Percentiles rank a stretch among this genome's conserved stretches.
Conservation (phyloP, 2,888 invertebrate species). For the Dryobotodes eremita region DNA sequence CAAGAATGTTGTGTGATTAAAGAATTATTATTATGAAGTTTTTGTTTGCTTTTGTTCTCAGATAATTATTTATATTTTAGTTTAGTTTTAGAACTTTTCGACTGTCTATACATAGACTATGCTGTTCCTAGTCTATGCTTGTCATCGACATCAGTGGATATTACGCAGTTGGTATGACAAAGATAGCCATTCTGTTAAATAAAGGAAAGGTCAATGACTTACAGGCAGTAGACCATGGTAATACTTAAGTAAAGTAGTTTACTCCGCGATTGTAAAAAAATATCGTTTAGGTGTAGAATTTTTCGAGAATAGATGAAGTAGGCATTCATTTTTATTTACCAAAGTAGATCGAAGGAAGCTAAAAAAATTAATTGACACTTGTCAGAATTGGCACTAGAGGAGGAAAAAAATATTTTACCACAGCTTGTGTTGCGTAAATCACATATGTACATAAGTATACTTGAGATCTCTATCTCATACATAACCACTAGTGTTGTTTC, state of each 20-base stretch:
- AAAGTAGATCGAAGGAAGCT: neutral
- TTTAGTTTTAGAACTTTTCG: neutral
- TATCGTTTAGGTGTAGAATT: neutral
- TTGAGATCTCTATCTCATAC: constrained; percentile 25
- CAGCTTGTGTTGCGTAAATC: constrained; percentile 24
- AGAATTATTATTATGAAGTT: constrained; percentile 9
- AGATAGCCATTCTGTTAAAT: constrained; percentile 6
- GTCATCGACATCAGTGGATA: neutral
- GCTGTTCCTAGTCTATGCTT: neutral
- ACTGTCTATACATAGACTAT: neutral
- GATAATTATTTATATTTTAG: neutral
- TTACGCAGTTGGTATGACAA: neutral
- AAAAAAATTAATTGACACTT: neutral
- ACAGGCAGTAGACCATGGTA: constrained; percentile 23
- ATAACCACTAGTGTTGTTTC: constrained; percentile 7
- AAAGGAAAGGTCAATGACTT: constrained; percentile 12
- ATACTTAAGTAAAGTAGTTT: neutral
- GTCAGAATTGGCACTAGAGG: neutral
- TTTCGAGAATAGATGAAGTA: neutral
- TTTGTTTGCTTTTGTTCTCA: neutral
- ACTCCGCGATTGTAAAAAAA: neutral
- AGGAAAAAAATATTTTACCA: neutral
- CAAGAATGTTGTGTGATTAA: constrained; percentile 31
- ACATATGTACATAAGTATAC: neutral
- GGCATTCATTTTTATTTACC: neutral